Percentiles rank a stretch among this genome's conserved stretches.
Conservation (phyloP, 2,888 invertebrate genomes). For the Drosophila algonquin region DNA sequence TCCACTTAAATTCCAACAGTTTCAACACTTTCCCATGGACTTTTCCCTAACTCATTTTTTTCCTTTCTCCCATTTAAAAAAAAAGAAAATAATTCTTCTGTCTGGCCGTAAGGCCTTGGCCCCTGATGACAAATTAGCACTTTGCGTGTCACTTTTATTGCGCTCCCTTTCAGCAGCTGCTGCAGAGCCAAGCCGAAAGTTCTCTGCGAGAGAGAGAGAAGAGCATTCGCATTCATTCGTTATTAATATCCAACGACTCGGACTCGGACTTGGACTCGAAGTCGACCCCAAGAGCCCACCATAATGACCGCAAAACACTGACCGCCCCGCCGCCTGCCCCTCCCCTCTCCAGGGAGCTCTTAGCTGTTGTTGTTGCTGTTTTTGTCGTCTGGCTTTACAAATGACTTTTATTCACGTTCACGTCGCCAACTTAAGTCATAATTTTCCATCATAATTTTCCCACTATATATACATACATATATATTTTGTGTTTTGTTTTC, state of each 20-base stretch:
- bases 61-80: conserved; percentile 7
- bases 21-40: too few species aligned
- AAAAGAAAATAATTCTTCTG: background rate
- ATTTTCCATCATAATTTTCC: conserved; percentile 72
- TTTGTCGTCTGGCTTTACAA: conserved; percentile 49
- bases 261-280: background rate
- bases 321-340: conserved; percentile 1
- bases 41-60: too few species aligned
- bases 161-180: conserved; percentile 38
- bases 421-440: conserved; percentile 64
- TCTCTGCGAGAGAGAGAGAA: background rate
- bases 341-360: background rate
- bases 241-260: conserved; percentile 52
- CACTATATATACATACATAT: conserved; percentile 25
- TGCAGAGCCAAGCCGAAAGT: conserved; percentile 11
- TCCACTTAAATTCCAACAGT: too few species aligned
- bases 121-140: conserved; percentile 54
- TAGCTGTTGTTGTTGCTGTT: background rate
- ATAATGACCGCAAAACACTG: conserved; percentile 55
- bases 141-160: conserved; percentile 56
- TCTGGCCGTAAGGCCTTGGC: background rate
- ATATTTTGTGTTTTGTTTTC: conserved; percentile 25
- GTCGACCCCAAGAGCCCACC: conserved; percentile 2
- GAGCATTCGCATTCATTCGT: conserved; percentile 41
- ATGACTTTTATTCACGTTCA: conserved; percentile 67